Percentiles rank a stretch among this genome's conserved stretches.
Conservation (phyloP, 2,888 invertebrate species). For the Macrophya annulata region DNA sequence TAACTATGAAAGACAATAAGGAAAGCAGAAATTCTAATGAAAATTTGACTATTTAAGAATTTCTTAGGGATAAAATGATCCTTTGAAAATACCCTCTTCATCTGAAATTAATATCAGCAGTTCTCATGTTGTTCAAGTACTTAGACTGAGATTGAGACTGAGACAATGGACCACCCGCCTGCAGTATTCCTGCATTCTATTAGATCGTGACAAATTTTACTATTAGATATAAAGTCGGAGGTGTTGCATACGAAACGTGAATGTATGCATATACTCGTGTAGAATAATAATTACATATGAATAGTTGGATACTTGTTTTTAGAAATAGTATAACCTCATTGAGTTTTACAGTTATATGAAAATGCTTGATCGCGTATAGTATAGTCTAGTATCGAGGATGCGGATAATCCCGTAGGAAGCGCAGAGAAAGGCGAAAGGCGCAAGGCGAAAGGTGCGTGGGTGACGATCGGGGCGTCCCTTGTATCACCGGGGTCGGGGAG, state of each 20-base stretch:
- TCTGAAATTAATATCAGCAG: neutral
- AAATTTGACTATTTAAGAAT: neutral
- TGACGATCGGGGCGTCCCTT: constrained; percentile 47
- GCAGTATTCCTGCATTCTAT: neutral
- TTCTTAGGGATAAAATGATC: neutral
- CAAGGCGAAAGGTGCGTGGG: constrained; percentile 42
- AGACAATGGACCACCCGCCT: constrained; percentile 9
- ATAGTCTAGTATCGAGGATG: neutral
- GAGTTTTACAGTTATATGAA: constrained; percentile 17
- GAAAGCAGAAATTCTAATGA: too few relatives aligned
- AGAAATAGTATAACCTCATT: neutral
- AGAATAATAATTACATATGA: constrained; percentile 33
- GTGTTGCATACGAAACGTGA: constrained; percentile 12
- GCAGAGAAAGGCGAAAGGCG: constrained; percentile 22
- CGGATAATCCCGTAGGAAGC: constrained; percentile 52
- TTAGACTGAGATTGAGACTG: neutral
- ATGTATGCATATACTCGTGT: neutral
- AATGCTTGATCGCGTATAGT: neutral
- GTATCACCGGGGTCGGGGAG: constrained; percentile 28
- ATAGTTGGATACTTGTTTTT: constrained; percentile 7
- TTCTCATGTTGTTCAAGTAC: neutral
- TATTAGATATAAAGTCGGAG: constrained; percentile 1
- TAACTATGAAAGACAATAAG: too few relatives aligned
- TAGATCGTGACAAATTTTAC: constrained; percentile 13
- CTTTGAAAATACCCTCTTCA: neutral